A percentile compares a stretch with the other conserved stretches of the same genome.
Evolutionary conservation across 1,140 invertebrate genomes (phyloP).

Genomic region (Artemia franciscana): DNA sequence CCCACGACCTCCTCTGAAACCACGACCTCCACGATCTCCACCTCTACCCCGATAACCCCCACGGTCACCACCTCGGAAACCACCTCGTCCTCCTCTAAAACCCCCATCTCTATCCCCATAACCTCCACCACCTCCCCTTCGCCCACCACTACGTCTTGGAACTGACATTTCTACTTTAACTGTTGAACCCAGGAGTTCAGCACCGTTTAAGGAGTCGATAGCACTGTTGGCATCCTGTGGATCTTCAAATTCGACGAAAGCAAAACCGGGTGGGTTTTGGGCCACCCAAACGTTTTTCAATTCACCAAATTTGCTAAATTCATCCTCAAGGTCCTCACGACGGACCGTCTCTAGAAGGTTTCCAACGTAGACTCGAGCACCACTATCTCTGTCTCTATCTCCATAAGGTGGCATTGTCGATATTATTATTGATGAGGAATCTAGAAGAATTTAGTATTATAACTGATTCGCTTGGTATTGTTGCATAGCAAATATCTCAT

Average conservation of each 20-base stretch:
- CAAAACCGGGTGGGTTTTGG: slow-evolving; percentile 77
- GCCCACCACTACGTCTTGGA: slow-evolving; percentile 9
- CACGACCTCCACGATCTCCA: slow-evolving; percentile 8
- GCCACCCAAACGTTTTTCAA: slow-evolving; percentile 94
- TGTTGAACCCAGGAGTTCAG: slow-evolving; percentile 7
- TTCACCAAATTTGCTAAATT: slow-evolving; percentile 82
- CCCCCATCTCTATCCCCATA: slow-evolving; percentile 6
- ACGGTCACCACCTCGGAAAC: slow-evolving; percentile 7
- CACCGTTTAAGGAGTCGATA: slow-evolving; percentile 8
- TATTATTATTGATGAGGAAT: neutral
- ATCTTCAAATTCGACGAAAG: slow-evolving; percentile 52
- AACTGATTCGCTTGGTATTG: too few species aligned
- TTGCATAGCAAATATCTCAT: too few species aligned
- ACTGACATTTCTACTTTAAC: slow-evolving; percentile 11
- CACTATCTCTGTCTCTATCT: neutral
- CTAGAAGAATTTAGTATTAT: neutral
- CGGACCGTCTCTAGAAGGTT: slow-evolving; percentile 75
- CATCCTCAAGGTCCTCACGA: slow-evolving; percentile 71
- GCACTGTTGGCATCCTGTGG: slow-evolving; percentile 15
- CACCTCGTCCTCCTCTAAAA: slow-evolving; percentile 4
- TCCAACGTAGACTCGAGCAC: slow-evolving; percentile 68
- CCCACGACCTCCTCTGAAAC: slow-evolving; percentile 6
- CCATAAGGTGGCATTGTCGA: neutral
- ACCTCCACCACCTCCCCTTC: slow-evolving; percentile 9
- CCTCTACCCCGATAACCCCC: slow-evolving; percentile 6